Conservation (phyloP, 2,113 vertebrate species). For the Athene cunicularia region DNA sequence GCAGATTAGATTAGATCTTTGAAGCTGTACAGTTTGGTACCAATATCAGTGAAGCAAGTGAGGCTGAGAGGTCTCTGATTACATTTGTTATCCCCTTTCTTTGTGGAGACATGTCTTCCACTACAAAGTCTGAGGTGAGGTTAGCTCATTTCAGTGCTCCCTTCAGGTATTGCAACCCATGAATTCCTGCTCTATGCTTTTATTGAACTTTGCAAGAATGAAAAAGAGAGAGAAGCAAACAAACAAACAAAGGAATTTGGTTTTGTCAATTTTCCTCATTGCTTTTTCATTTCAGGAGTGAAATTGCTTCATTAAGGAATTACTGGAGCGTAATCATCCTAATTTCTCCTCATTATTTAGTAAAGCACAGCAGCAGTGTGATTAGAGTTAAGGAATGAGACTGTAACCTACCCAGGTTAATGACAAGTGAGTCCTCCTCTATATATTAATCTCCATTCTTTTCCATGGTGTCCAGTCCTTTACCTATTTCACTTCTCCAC, state of each 20-base stretch:
- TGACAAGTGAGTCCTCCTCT: background rate
- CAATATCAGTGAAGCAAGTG: background rate
- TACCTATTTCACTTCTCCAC: background rate
- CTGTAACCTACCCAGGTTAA: background rate
- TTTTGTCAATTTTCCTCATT: background rate
- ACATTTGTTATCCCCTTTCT: fast-evolving
- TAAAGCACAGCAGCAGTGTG: background rate
- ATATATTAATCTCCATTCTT: background rate
- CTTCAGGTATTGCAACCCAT: background rate
- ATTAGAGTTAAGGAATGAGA: background rate
- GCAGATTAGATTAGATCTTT: background rate
- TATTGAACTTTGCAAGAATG: background rate
- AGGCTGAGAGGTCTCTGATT: background rate
- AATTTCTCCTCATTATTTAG: background rate
- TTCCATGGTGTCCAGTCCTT: background rate
- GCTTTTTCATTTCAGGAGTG: background rate
- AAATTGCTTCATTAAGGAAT: background rate
- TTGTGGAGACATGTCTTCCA: fast-evolving
- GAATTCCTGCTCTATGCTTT: background rate
- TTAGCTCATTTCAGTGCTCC: background rate
- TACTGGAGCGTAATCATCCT: background rate
- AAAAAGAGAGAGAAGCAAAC: background rate
- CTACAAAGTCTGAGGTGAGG: background rate
- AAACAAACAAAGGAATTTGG: background rate
- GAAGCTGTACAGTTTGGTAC: background rate